Evolutionary conservation across 2,113 vertebrate genomes (phyloP).

Genomic region (Gadus macrocephalus): DNA sequence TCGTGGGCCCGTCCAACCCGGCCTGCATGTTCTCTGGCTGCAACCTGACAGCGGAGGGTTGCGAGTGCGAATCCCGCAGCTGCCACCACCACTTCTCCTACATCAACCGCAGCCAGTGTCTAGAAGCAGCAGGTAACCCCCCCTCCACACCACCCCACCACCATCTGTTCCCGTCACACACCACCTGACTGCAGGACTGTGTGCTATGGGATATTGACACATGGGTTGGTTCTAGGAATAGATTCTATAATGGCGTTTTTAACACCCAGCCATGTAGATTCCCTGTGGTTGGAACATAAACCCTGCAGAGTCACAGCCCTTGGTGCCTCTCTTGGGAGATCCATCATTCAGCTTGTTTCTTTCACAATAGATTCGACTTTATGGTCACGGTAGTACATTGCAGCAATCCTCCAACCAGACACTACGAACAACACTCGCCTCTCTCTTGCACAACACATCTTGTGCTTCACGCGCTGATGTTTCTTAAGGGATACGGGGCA

Average conservation of each 20-base stretch:
- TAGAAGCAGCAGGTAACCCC: conserved; percentile 71
- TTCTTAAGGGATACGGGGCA: background rate
- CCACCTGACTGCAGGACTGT: conserved; percentile 2
- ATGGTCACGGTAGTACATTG: too few relatives aligned
- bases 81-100: conserved; percentile 74
- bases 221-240: conserved; percentile 16
- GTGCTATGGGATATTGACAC: background rate
- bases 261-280: background rate
- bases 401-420: too few relatives aligned
- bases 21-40: conserved; percentile 74
- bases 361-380: background rate
- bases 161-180: conserved; percentile 8
- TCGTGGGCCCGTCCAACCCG: conserved; percentile 64
- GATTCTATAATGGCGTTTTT: conserved; percentile 1
- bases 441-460: background rate
- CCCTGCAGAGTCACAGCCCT: background rate
- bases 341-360: conserved; percentile 5
- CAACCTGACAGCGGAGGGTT: conserved; percentile 73
- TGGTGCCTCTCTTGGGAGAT: background rate
- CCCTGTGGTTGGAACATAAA: background rate
- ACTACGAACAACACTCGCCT: too few relatives aligned
- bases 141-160: conserved; percentile 7
- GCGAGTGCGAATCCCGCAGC: conserved; percentile 73
- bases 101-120: conserved; percentile 75
- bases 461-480: background rate